Percentiles rank a stretch among this genome's conserved stretches.
phyloP scores from a whole-genome alignment of 2,888 invertebrate genomes.

The Dolichopus griseipennis region DNA sequence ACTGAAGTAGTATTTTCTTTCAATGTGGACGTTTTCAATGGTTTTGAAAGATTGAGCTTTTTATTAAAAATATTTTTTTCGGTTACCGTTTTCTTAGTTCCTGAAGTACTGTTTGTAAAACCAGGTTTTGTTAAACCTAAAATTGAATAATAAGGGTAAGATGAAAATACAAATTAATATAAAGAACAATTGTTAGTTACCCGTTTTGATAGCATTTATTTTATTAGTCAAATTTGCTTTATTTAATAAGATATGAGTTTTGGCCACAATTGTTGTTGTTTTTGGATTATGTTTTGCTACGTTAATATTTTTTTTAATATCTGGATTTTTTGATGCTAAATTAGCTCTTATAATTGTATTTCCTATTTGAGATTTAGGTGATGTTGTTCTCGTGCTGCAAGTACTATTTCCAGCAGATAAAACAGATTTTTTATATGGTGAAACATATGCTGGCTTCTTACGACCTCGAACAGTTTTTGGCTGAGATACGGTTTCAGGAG shows the following conservation, averaged over 20 bases:
- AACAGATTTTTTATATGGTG: slow-evolving; percentile 47
- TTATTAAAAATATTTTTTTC: slow-evolving; percentile 23
- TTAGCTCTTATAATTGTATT: slow-evolving; percentile 32
- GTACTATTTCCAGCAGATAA: slow-evolving; percentile 31
- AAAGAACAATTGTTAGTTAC: neutral
- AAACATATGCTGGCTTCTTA: slow-evolving; percentile 57
- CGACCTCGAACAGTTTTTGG: slow-evolving; percentile 42
- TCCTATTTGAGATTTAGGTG: slow-evolving; percentile 21
- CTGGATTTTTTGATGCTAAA: slow-evolving; percentile 35
- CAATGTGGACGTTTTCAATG: slow-evolving; percentile 16
- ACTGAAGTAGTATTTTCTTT: slow-evolving; percentile 23
- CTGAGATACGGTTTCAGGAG: slow-evolving; percentile 23
- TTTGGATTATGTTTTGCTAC: slow-evolving; percentile 20
- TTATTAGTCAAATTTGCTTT: slow-evolving; percentile 21
- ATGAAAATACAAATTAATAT: no score
- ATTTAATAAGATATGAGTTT: slow-evolving; percentile 21
- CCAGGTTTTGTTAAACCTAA: neutral
- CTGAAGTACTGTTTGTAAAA: slow-evolving; percentile 24
- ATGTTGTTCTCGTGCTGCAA: slow-evolving; percentile 43
- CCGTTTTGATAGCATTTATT: slow-evolving; percentile 15
- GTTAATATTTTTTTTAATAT: slow-evolving; percentile 24
- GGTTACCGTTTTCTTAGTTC: slow-evolving; percentile 27
- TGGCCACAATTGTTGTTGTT: slow-evolving; percentile 19
- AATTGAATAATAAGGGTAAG: neutral
- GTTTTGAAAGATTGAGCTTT: slow-evolving; percentile 15